Conservation (phyloP, 2,797 vertebrate species). For the Chromis chromis region DNA sequence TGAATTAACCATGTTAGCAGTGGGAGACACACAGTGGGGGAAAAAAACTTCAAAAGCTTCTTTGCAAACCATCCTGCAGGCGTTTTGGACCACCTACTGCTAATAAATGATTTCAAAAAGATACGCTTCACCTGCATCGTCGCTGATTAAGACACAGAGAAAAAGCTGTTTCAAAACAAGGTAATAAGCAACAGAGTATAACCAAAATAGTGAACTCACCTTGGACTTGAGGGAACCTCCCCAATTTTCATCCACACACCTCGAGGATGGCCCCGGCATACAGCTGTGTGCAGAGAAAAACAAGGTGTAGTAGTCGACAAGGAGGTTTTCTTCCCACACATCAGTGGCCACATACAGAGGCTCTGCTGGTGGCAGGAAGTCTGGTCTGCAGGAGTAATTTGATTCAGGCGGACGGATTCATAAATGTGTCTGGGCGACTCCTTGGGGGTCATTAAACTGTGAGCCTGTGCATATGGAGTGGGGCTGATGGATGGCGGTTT, state of each 20-base stretch:
- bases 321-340: not conserved
- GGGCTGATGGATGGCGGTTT: conserved; percentile 69
- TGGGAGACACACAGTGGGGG: conserved; percentile 20
- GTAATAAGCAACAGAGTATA: not conserved
- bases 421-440: conserved; percentile 59
- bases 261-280: conserved; percentile 97
- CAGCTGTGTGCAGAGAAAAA: conserved; percentile 83
- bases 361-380: conserved; percentile 31
- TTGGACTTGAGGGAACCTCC: conserved; percentile 99
- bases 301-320: not conserved
- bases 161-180: not conserved
- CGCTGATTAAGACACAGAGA: not conserved
- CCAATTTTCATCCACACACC: conserved; percentile 99
- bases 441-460: conserved; percentile 67
- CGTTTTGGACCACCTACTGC: conserved; percentile 37
- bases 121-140: not conserved
- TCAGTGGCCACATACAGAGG: conserved; percentile 22
- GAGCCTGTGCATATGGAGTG: conserved; percentile 65
- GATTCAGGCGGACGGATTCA: conserved; percentile 65
- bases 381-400: conserved; percentile 57
- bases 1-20: conserved; percentile 33
- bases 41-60: conserved; percentile 31
- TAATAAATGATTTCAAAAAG: conserved; percentile 6
- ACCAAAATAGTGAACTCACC: conserved; percentile 78
- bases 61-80: conserved; percentile 17